Conservation (phyloP, 2,888 invertebrate genomes). For the Elaeidobius kamerunicus region DNA sequence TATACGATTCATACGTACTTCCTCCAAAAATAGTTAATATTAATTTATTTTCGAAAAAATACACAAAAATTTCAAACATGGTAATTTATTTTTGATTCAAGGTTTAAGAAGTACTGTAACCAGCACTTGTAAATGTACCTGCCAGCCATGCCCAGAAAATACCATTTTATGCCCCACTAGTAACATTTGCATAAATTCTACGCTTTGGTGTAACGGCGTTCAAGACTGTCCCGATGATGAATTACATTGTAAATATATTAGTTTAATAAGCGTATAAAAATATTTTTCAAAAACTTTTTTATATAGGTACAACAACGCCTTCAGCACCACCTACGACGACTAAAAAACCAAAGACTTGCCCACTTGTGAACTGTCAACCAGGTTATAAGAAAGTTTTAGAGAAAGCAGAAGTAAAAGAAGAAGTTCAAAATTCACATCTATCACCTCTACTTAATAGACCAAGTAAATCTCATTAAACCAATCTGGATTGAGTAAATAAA, state of each 20-base stretch:
- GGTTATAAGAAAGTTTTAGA: slow-evolving; percentile 46
- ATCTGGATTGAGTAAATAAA: background rate
- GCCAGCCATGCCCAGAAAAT: slow-evolving; percentile 67
- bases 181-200: slow-evolving; percentile 66
- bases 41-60: no score
- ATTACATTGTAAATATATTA: slow-evolving; percentile 54
- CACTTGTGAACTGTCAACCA: slow-evolving; percentile 45
- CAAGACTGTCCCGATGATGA: slow-evolving; percentile 84
- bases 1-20: no score
- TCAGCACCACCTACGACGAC: slow-evolving; percentile 20
- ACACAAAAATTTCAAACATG: no score
- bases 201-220: slow-evolving; percentile 78
- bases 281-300: background rate
- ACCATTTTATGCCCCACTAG: slow-evolving; percentile 70
- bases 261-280: slow-evolving; percentile 33
- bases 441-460: slow-evolving; percentile 51
- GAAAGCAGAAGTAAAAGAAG: slow-evolving; percentile 33
- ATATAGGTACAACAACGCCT: slow-evolving; percentile 14
- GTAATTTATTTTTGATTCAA: no score
- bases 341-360: slow-evolving; percentile 45
- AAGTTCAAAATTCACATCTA: slow-evolving; percentile 44
- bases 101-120: slow-evolving; percentile 59
- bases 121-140: slow-evolving; percentile 66
- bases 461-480: slow-evolving; percentile 5
- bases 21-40: no score